phyloP scores from a whole-genome alignment of 2,113 vertebrate genomes.

The Myotis lucifugus region DNA sequence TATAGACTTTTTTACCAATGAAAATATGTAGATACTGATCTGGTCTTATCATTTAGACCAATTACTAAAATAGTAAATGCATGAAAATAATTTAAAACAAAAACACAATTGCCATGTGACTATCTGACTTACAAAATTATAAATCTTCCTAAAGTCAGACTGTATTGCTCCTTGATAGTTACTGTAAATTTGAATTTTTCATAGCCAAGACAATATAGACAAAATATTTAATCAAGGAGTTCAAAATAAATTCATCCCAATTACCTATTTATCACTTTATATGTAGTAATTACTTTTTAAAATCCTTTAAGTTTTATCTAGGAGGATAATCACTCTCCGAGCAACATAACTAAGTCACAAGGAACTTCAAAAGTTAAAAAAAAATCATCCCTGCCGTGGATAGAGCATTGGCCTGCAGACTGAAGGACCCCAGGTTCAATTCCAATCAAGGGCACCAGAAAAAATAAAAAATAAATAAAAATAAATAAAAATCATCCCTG shows the following conservation, averaged over 20 bases:
- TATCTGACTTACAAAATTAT: conserved; percentile 54
- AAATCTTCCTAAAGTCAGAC: conserved; percentile 58
- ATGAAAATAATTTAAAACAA: conserved; percentile 48
- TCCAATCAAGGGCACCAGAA: too few relatives aligned
- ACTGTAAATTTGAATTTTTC: conserved; percentile 44
- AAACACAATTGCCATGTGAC: conserved; percentile 32
- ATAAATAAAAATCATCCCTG: conserved; percentile 79
- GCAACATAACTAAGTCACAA: conserved; percentile 16
- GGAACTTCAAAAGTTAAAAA: conserved; percentile 63
- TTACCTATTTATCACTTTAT: not conserved
- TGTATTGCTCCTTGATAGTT: not conserved
- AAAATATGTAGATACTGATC: conserved; percentile 38
- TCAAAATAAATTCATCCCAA: conserved; percentile 62
- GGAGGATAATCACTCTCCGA: conserved; percentile 5
- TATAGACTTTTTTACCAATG: not conserved
- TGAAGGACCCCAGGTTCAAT: too few relatives aligned
- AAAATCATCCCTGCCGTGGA: not conserved
- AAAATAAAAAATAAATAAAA: not conserved
- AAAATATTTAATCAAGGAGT: conserved; percentile 23
- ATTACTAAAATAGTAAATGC: conserved; percentile 53
- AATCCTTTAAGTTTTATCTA: not conserved
- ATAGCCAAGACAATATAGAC: not conserved
- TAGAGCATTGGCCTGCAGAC: too few relatives aligned
- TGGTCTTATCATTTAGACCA: conserved; percentile 38
- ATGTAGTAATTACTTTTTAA: conserved; percentile 8